Evolutionary conservation across 2,888 invertebrate genomes (phyloP).

Genomic region (Drosophila melanocephala): DNA sequence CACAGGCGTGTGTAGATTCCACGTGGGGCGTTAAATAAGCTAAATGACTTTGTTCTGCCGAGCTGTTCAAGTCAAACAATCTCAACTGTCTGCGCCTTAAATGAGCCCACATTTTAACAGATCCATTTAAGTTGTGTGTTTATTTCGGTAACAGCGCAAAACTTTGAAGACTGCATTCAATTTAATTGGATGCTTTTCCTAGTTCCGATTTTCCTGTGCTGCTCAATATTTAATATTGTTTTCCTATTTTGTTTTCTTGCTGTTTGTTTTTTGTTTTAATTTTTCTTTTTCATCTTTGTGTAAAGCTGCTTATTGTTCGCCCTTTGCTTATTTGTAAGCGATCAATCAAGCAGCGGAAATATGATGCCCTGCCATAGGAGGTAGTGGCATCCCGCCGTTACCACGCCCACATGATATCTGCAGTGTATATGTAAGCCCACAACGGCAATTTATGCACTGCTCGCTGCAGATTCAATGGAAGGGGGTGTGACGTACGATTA

Average conservation of each 20-base stretch:
- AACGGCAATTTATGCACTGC: conserved; percentile 72
- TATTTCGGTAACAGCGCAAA: background rate
- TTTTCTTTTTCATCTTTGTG: background rate
- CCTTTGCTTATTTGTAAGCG: conserved; percentile 70
- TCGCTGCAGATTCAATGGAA: background rate
- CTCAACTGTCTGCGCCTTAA: conserved; percentile 1
- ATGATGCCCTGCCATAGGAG: conserved; percentile 27
- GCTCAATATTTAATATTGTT: background rate
- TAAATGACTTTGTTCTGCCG: conserved; percentile 37
- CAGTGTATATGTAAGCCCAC: conserved; percentile 13
- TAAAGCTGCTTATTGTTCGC: conserved; percentile 37
- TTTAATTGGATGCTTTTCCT: conserved; percentile 17
- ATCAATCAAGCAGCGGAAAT: conserved; percentile 76
- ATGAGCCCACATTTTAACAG: conserved; percentile 17
- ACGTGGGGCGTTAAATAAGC: conserved; percentile 48
- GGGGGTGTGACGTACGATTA: background rate
- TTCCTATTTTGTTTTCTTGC: background rate
- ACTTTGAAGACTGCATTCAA: background rate
- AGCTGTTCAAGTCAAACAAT: conserved; percentile 3
- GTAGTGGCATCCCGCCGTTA: conserved; percentile 16
- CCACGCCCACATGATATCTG: conserved; percentile 31
- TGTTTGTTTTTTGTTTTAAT: background rate
- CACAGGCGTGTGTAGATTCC: conserved; percentile 7
- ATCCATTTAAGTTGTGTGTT: conserved; percentile 26
- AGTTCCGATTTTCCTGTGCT: conserved; percentile 1